These are phyloP conservation scores for Macrotus californicus DNA, from an alignment of 2,113 vertebrate species.

Conservation along the genomic window DNA sequence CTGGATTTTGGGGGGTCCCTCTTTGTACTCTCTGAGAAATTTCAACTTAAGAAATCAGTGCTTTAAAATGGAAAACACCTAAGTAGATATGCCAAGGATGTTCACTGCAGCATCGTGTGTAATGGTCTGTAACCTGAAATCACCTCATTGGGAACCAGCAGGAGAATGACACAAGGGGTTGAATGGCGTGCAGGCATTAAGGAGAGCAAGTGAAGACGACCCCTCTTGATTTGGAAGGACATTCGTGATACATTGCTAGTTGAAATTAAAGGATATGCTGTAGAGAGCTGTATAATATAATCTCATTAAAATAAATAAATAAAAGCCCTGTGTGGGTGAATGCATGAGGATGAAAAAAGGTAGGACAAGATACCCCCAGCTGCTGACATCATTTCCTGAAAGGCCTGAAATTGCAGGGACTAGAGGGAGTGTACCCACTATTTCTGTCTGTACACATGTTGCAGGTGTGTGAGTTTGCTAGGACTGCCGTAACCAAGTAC, in stretches of 20 bases:
- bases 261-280: neutral
- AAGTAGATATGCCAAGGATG: neutral
- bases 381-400: neutral
- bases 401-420: neutral
- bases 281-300: neutral
- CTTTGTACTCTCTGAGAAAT: neutral
- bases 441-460: neutral
- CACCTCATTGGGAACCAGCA: neutral
- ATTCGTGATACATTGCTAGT: neutral
- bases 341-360: neutral
- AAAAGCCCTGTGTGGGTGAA: neutral
- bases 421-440: neutral
- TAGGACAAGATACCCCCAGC: neutral
- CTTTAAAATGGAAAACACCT: neutral
- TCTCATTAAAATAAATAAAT: neutral
- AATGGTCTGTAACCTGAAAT: neutral
- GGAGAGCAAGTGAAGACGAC: neutral
- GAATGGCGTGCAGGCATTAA: neutral
- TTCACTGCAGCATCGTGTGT: neutral
- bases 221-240: neutral
- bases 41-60: neutral
- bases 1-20: no score
- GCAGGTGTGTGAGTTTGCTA: neutral
- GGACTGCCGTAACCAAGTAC: neutral
- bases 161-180: neutral